Evolutionary conservation across 2,797 vertebrate genomes (phyloP), one percentile per base, ranked within the genome.

Genomic region (Pseudotriccus pelzelni): DNA sequence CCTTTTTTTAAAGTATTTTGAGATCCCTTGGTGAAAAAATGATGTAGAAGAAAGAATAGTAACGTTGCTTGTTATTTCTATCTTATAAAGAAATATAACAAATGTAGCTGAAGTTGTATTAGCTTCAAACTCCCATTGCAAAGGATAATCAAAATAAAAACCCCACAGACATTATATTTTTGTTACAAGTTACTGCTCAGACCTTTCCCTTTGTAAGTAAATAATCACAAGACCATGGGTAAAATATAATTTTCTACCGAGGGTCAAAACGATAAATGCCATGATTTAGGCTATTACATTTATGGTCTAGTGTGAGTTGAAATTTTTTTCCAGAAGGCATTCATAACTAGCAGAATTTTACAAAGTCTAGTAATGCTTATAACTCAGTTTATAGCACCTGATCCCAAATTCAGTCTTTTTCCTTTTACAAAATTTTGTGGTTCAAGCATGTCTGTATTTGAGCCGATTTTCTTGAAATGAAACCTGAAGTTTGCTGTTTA

Each of bases 1-100:
- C 91, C 90, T 81, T 81, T 89, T 74, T 81, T 77, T 89, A 39
- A 37, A 91, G 53, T 73, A 72, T 82, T 93, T 86, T 91, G 78
- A 84, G 73, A 87, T 72, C 39, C 21, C 30, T 49, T 66, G 28
- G 24, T 91, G 55, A 82, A 93, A 93, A 93, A 94, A 60, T 58
- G 0, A 17, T 62, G 12, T 43, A 13, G 32, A 83, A 80, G 62
- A 87, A 64, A 64, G 72, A 93, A 74, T 20, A 55, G 9, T n/a
- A 37, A 5, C 21, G 23, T 74, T 83, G 17, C 18, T 80, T 49
- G 10, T 62, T 91, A 66, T 15, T 85, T 46, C 2, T 52, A 6
- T 32, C 32, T 70, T 62, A 68, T 25, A 53, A 69, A 92, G 37
- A 80, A 87, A 25, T 67, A 9, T 4, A 36, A 25, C 19, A 14